Evolutionary conservation across 2,888 invertebrate genomes (phyloP), one percentile per base, ranked within the genome.

Genomic region (Belgica antarctica): DNA sequence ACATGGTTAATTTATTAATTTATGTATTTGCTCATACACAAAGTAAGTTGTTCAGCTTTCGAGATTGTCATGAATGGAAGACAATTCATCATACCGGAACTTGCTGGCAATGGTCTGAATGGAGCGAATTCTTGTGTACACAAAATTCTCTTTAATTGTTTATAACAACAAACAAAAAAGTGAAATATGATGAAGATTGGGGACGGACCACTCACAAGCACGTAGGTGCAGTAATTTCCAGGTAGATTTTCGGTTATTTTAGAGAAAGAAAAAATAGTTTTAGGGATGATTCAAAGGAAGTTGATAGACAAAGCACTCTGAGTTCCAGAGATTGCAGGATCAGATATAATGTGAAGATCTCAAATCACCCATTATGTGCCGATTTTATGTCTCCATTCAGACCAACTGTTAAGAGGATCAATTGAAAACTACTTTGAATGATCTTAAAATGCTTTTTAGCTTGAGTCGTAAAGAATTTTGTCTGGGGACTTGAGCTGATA

Each of bases 1-100:
- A 41, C 41, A 41, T 41, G 41, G n/a, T 41, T 41, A 41, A 41
- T 41, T 41, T 41, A 41, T 41, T 41, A 41, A 41, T 41, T 41
- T 41, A 41, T 41, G 41, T n/a, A 41, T 41, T 41, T 41, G 10
- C 41, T 41, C 15, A 41, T n/a, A 10, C 41, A 41, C 12, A 41
- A 41, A 41, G 41, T n/a, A 41, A 41, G 15, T 5, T 41, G 41
- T 41, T 41, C 41, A 41, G 41, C 41, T 5, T n/a, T 10, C n/a
- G 41, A 41, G 4, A 10, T 4, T n/a, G 41, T 41, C 10, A 41
- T 41, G 41, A 41, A 41, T 41, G 41, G 31, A 41, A 41, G 41
- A 41, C 41, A 41, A 41, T 41, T 41, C 41, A 41, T 41, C 12
- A 41, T 15, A 41, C 41, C 41, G 41, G 41, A 41, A 41, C 41